Evolutionary conservation across 2,797 vertebrate species (phyloP), one percentile per base, ranked within the genome.

Genomic region (Sciurus carolinensis): DNA sequence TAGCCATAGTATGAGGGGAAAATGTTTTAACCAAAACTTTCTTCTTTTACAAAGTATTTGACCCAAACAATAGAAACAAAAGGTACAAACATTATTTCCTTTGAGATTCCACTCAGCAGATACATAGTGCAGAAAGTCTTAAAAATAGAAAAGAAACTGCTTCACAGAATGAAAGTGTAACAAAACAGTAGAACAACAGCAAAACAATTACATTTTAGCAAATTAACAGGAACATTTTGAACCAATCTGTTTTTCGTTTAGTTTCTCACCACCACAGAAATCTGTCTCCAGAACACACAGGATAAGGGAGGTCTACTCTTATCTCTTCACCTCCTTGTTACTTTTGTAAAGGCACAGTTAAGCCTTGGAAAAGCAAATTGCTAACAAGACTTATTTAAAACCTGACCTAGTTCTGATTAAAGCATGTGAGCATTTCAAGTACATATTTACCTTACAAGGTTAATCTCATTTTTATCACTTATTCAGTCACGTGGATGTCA

Each of bases 91-190:
- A 95, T 89, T 0, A 67, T 62, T 42, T 87, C 11, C 12, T 94
- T 71, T 81, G 52, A 96, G 42, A 90, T 44, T 28, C 8, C 0
- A 0, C 0, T 47, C 73, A 24, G 10, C 20, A 91, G 96, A 94
- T 94, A 96, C 0, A 59, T 47, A 42, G 4, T 88, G 33, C 15
- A 73, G 12, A 39, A 10, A 83, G n/a, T 67, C 1, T 94, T 66
- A 1, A 96, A 97, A 97, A 87, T 11, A 79, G 26, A 39, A 33
- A 89, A 85, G 67, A 90, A 95, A 96, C 4, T 2, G 30, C 84
- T 96, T 96, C 59, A 59, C 36, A 67, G 1, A 92, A 88, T n/a
- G 11, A 67, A 69, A 92, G 13, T 71, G 1, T 91, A 95, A 89
- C 62, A 96, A 81, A 91, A 8, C 1, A 76, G 3, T 15, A 52